phyloP scores from a whole-genome alignment of 2,797 vertebrate genomes.

The Dermochelys coriacea region DNA sequence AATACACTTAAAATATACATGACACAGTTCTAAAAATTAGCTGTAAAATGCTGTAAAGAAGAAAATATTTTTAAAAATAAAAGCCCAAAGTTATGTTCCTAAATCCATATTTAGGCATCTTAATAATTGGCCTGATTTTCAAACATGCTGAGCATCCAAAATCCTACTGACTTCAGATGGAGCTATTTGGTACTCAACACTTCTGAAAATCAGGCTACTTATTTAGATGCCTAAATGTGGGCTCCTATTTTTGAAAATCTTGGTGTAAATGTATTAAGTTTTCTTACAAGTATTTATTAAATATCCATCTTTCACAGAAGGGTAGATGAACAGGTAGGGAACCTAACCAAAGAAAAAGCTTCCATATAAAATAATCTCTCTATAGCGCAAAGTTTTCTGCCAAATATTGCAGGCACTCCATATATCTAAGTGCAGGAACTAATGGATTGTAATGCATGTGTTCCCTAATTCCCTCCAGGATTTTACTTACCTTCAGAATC shows the following conservation, averaged over 20 bases:
- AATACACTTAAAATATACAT: background rate
- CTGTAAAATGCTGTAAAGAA: background rate
- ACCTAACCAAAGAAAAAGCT: background rate
- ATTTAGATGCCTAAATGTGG: background rate
- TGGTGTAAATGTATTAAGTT: background rate
- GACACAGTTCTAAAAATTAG: background rate
- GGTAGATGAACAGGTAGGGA: background rate
- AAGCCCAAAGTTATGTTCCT: background rate
- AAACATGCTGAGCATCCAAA: background rate
- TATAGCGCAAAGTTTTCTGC: background rate
- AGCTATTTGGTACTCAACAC: background rate
- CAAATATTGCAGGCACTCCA: background rate
- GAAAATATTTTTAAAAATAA: background rate
- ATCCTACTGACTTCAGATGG: background rate
- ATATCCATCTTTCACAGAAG: background rate
- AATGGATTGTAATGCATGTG: background rate
- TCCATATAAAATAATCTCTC: background rate
- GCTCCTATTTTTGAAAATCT: background rate
- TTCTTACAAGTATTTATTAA: background rate
- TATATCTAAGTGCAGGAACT: background rate
- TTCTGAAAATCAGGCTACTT: background rate
- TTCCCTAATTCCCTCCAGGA: constrained; percentile 40
- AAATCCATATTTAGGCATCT: background rate
- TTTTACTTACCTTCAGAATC: background rate
- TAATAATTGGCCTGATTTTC: background rate